Base-by-base conservation (phyloP, 2,113 vertebrate species). In the Nothocercus nigrocapillus region DNA sequence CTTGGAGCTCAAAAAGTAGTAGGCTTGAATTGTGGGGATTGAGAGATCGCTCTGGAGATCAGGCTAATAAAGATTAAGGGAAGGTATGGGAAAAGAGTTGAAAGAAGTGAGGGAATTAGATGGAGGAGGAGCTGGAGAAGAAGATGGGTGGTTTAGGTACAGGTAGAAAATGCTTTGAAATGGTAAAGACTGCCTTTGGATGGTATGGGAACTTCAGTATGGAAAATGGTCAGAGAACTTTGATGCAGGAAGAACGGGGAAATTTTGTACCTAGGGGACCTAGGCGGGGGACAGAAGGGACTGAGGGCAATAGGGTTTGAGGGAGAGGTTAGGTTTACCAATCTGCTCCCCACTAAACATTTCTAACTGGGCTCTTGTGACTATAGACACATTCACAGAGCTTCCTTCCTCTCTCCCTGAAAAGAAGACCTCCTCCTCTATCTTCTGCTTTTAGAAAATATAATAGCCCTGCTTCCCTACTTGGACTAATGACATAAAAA, bases 131-230 rank as follows among this genome's bases (percentile, higher is more conserved):
- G 20, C 30, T 14, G 11, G 15, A 9, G 9, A 68, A 24, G 47
- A 90, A 79, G n/a, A 45, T 51, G 22, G 63, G 7, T 61, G 8
- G 11, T 3, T 68, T 64, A 80, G 53, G 4, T 45, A 30, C 12
- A 15, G 9, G 9, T 73, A 16, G 9, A 88, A 85, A 45, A 5
- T 67, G 32, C 13, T 81, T 78, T 79, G 56, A 10, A 92, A 68
- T 2, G 40, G 8, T 34, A 73, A 18, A 89, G 28, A 38, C 21
- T 18, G 21, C 49, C 49, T 51, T 85, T 53, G 15, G 38, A 90
- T 63, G 13, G 13, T 36, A 79, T 14, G 9, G 4, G 5, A 83
- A 2, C 5, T 25, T 53, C 0, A 5, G 38, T 1, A 7, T 2
- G 56, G 25, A 62, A 70, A 7, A 4, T 3, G 7, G 84, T 77